These are phyloP conservation scores for Salpingus planirostris DNA, from an alignment of 2,888 invertebrate genomes.

Conservation along the genomic window DNA sequence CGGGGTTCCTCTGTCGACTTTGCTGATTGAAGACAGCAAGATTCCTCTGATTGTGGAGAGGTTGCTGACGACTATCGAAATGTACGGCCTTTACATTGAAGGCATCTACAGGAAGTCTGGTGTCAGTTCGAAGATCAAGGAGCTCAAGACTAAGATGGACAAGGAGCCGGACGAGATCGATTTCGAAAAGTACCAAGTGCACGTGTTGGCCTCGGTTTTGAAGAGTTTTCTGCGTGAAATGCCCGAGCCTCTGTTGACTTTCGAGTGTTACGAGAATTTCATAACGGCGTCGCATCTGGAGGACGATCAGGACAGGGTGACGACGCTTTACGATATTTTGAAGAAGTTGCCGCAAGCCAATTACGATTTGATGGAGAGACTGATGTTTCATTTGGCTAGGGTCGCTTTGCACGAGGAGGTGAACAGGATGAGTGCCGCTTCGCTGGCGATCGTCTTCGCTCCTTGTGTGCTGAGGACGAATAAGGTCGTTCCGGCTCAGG, in stretches of 20 bases:
- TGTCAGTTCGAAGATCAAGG: constrained; percentile 73
- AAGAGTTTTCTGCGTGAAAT: constrained; percentile 87
- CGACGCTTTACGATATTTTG: constrained; percentile 76
- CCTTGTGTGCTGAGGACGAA: constrained; percentile 88
- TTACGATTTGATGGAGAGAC: constrained; percentile 81
- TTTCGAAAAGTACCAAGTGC: constrained; percentile 75
- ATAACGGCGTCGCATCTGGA: constrained; percentile 79
- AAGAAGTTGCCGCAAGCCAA: constrained; percentile 84
- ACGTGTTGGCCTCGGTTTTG: constrained; percentile 81
- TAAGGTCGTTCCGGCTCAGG: constrained; percentile 81
- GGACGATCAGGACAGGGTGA: constrained; percentile 71
- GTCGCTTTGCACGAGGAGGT: constrained; percentile 79
- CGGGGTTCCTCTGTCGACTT: constrained; percentile 66
- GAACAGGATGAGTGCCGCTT: constrained; percentile 87
- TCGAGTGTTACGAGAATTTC: constrained; percentile 91
- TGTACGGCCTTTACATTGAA: constrained; percentile 85
- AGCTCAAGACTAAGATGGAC: constrained; percentile 66
- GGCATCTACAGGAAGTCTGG: constrained; percentile 91
- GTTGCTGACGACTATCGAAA: constrained; percentile 81
- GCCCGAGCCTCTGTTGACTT: constrained; percentile 87
- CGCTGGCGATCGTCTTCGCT: constrained; percentile 88
- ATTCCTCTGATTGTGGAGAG: constrained; percentile 84
- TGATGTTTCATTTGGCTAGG: constrained; percentile 87
- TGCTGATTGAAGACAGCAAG: constrained; percentile 67
- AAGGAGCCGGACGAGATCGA: constrained; percentile 64